These are phyloP conservation scores for Copidosoma floridanum DNA, from an alignment of 1,140 invertebrate species.

Conservation along the genomic window DNA sequence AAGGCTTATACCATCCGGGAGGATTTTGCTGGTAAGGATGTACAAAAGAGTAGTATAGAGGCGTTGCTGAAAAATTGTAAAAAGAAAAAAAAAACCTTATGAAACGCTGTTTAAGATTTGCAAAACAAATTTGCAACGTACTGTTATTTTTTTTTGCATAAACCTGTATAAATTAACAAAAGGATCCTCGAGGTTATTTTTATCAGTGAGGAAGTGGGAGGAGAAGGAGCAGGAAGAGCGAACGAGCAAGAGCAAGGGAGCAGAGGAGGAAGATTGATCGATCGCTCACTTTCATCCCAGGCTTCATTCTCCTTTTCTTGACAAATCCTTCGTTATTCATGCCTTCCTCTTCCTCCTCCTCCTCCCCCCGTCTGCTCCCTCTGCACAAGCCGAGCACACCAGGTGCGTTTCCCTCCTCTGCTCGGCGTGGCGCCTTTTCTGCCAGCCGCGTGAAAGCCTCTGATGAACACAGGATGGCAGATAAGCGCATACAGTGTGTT, in stretches of 20 bases:
- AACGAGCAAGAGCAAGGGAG: neutral
- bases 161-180: too few species aligned
- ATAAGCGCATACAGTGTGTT: conserved; percentile 5
- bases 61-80: too few species aligned
- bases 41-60: too few species aligned
- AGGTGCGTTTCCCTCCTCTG: too few species aligned
- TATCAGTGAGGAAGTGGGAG: conserved; percentile 15
- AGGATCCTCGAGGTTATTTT: conserved; percentile 27
- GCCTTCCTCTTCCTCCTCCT: neutral
- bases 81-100: too few species aligned
- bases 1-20: too few species aligned
- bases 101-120: too few species aligned
- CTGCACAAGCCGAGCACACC: too few species aligned
- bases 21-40: too few species aligned
- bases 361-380: neutral
- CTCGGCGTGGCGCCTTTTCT: neutral
- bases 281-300: conserved; percentile 3
- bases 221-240: neutral
- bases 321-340: conserved; percentile 16
- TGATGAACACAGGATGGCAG: too few species aligned
- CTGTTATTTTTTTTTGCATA: too few species aligned
- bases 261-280: conserved; percentile 15
- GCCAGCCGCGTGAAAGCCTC: neutral
- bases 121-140: too few species aligned
- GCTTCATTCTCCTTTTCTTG: conserved; percentile 26